Evolutionary conservation across 1,140 invertebrate genomes (phyloP).

Genomic region (Drosophila parvula): DNA sequence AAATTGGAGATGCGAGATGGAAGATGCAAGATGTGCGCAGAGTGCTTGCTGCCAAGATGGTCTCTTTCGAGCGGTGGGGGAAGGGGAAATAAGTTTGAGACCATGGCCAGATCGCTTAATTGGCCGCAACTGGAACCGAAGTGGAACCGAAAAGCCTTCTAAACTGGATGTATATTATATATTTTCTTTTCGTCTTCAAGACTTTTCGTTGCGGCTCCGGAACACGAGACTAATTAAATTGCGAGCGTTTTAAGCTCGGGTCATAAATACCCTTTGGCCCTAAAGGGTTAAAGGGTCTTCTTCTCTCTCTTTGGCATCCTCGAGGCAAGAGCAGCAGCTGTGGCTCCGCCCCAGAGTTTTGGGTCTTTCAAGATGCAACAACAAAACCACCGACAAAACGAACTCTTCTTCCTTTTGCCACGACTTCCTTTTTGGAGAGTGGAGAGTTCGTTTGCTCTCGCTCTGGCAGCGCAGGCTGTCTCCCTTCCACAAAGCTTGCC

Average conservation of each 20-base stretch:
- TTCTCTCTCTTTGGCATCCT: constrained; percentile 11
- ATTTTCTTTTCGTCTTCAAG: constrained; percentile 27
- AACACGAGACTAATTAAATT: constrained; percentile 81
- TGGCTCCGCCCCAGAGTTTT: constrained; percentile 43
- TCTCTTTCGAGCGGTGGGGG: background rate
- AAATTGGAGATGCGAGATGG: constrained; percentile 73
- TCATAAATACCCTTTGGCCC: constrained; percentile 66
- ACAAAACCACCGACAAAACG: background rate
- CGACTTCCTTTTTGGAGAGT: constrained; percentile 41
- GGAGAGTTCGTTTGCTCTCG: constrained; percentile 13
- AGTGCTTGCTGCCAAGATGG: constrained; percentile 36
- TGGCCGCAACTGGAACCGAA: constrained; percentile 63
- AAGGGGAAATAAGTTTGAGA: constrained; percentile 22
- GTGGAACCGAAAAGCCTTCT: constrained; percentile 33
- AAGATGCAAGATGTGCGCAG: constrained; percentile 28
- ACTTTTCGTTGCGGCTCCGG: constrained; percentile 56
- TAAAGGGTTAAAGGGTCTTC: constrained; percentile 54
- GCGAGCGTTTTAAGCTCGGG: constrained; percentile 59
- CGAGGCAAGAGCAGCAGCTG: constrained; percentile 26
- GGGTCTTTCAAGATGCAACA: background rate
- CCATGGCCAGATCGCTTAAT: constrained; percentile 76
- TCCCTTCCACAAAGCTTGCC: constrained; percentile 4
- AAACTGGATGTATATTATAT: constrained; percentile 12
- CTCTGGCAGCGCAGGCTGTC: constrained; percentile 5
- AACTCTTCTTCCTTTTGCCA: constrained; percentile 21